Percentiles rank a stretch among this genome's conserved stretches.
phyloP scores from a whole-genome alignment of 2,113 vertebrate species.

The Microtus oregoni region DNA sequence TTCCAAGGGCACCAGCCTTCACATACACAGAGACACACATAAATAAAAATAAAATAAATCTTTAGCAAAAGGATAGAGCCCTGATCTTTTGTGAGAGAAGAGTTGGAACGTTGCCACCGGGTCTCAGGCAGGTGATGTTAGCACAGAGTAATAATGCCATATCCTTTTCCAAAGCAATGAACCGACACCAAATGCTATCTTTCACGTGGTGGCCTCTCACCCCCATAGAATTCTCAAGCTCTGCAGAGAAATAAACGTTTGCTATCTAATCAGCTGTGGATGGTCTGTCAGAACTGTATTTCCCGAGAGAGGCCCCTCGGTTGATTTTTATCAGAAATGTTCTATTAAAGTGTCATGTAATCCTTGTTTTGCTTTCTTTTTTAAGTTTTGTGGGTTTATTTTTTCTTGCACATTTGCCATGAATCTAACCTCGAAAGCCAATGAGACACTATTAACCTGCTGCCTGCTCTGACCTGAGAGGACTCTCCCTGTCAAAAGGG shows the following conservation, averaged over 20 bases:
- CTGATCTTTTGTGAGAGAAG: background rate
- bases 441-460: background rate
- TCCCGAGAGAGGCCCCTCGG: background rate
- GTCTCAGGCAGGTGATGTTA: background rate
- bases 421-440: background rate
- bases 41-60: background rate
- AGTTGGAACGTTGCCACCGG: background rate
- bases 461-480: background rate
- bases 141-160: background rate
- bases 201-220: background rate
- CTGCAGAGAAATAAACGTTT: background rate
- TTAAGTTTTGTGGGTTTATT: background rate
- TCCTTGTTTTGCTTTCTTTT: slow-evolving; percentile 55
- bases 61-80: background rate
- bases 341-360: background rate
- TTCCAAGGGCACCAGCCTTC: background rate
- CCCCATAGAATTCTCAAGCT: background rate
- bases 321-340: background rate
- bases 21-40: background rate
- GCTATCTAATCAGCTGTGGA: background rate
- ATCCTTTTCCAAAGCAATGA: background rate
- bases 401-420: background rate
- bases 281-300: background rate
- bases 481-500: background rate
- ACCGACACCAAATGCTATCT: background rate